Percentiles rank a stretch among this genome's conserved stretches.
Evolutionary conservation across 2,797 vertebrate genomes (phyloP).

Genomic region (Monodelphis domestica): DNA sequence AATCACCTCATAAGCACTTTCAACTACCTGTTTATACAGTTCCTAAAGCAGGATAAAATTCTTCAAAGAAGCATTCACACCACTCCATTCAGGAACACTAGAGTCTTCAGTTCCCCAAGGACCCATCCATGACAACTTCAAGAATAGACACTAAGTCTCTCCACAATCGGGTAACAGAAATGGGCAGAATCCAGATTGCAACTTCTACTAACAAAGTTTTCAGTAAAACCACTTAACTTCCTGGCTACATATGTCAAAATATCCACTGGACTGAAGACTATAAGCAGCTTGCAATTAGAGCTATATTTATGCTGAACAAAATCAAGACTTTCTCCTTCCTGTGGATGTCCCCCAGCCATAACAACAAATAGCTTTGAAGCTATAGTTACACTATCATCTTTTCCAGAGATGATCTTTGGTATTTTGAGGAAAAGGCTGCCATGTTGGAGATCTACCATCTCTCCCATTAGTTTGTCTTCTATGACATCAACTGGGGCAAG

Average conservation of each 20-base stretch:
- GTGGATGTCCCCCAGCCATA: conserved; percentile 97
- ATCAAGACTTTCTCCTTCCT: conserved; percentile 98
- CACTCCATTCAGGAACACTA: conserved; percentile 99
- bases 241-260: conserved; percentile 97
- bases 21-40: conserved; percentile 95
- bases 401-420: no score
- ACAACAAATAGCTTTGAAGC: conserved; percentile 96
- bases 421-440: no score
- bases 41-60: conserved; percentile 91
- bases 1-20: conserved; percentile 97
- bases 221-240: conserved; percentile 99
- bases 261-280: conserved; percentile 98
- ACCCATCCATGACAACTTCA: conserved; percentile 97
- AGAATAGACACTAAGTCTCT: conserved; percentile 92
- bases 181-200: conserved; percentile 97
- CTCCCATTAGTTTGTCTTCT: no score
- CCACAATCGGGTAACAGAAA: conserved; percentile 96
- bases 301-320: conserved; percentile 97
- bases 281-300: conserved; percentile 93
- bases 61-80: conserved; percentile 94
- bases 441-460: no score
- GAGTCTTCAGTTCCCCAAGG: conserved; percentile 95
- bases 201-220: no score
- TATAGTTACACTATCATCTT: conserved; percentile 96
- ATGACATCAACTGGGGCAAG: no score